Conservation (phyloP, 2,797 vertebrate genomes). For the Pipistrellus kuhlii region DNA sequence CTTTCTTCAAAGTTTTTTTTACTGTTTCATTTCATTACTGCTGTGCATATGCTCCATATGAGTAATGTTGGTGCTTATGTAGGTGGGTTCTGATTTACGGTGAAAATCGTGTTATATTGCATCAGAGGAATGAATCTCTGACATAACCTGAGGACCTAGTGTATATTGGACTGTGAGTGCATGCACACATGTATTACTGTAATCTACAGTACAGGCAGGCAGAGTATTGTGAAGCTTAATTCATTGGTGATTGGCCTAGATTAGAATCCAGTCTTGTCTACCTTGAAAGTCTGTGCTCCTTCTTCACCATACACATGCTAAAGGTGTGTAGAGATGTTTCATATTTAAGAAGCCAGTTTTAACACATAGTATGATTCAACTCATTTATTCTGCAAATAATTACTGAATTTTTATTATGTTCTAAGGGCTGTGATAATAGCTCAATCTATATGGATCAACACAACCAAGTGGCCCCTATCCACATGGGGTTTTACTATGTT, state of each 20-base stretch:
- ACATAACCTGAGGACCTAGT: background rate
- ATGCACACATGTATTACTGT: rapidly evolving
- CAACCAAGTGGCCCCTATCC: background rate
- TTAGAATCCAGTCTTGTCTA: background rate
- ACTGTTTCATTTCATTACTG: no score
- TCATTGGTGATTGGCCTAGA: background rate
- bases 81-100: no score
- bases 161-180: background rate
- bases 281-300: background rate
- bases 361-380: background rate
- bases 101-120: no score
- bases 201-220: background rate
- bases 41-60: no score
- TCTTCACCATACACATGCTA: background rate
- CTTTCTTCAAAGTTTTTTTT: no score
- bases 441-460: background rate
- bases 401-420: background rate
- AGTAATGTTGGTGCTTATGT: no score
- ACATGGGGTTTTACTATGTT: background rate
- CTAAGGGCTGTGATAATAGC: background rate
- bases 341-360: background rate
- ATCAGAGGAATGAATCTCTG: no score
- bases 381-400: background rate
- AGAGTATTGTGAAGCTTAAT: background rate
- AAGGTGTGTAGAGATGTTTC: background rate